Conservation (phyloP, 1,140 invertebrate genomes). For the Drosophila trapezifrons region DNA sequence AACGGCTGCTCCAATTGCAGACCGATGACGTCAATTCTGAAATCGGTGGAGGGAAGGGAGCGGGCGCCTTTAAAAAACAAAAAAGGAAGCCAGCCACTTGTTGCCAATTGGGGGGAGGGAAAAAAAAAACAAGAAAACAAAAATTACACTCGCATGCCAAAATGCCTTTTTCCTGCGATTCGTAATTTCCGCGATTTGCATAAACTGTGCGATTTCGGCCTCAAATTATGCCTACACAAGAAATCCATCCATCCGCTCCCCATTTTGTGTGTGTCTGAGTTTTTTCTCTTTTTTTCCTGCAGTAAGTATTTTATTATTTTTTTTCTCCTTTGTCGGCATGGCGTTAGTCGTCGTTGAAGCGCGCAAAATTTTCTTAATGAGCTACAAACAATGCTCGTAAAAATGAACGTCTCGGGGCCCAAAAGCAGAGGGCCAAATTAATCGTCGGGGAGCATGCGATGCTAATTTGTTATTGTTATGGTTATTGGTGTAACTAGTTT, state of each 20-base stretch:
- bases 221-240: slow-evolving; percentile 61
- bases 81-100: slow-evolving; percentile 43
- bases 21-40: slow-evolving; percentile 53
- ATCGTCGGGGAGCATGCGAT: slow-evolving; percentile 68
- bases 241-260: slow-evolving; percentile 2
- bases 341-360: slow-evolving; percentile 64
- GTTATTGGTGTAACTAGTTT: slow-evolving; percentile 59
- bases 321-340: slow-evolving; percentile 64
- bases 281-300: background rate
- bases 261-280: slow-evolving; percentile 23
- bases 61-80: background rate
- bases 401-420: slow-evolving; percentile 11
- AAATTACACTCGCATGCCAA: slow-evolving; percentile 59
- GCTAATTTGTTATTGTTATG: slow-evolving; percentile 75
- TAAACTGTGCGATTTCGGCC: slow-evolving; percentile 68
- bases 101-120: slow-evolving; percentile 30
- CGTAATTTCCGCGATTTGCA: slow-evolving; percentile 63
- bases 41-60: background rate
- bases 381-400: slow-evolving; percentile 70
- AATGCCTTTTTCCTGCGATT: slow-evolving; percentile 52
- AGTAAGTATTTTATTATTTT: slow-evolving; percentile 19
- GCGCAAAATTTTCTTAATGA: slow-evolving; percentile 77
- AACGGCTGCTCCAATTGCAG: slow-evolving; percentile 43
- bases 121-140: background rate
- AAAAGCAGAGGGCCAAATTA: slow-evolving; percentile 58